phyloP scores from a whole-genome alignment of 2,113 vertebrate genomes.

The Acanthisitta chloris region DNA sequence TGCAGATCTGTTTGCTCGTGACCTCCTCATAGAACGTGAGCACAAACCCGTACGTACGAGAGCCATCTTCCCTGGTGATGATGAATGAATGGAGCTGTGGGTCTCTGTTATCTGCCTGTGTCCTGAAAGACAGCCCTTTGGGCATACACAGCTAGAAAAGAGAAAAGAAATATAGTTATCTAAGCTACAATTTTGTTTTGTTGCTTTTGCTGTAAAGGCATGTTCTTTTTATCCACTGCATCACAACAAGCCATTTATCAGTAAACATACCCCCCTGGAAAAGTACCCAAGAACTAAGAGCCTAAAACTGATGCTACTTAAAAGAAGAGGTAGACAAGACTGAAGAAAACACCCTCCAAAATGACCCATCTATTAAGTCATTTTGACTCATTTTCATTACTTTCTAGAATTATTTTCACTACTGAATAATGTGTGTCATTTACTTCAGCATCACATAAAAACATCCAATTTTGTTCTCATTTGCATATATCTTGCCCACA shows the following conservation, averaged over 20 bases:
- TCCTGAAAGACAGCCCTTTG: slow-evolving; percentile 93
- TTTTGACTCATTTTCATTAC: neutral
- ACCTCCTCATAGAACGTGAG: slow-evolving; percentile 97
- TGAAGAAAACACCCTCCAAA: neutral
- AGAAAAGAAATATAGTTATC: neutral
- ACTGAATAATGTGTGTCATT: neutral
- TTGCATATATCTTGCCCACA: neutral
- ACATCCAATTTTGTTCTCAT: neutral
- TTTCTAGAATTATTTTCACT: neutral
- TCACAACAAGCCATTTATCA: neutral
- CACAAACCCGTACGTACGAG: slow-evolving; percentile 91
- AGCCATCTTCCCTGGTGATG: slow-evolving; percentile 88
- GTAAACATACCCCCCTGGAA: neutral
- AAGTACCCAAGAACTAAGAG: neutral
- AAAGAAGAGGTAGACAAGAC: neutral
- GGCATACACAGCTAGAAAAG: slow-evolving; percentile 91
- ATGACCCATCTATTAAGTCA: neutral
- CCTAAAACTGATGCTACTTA: neutral
- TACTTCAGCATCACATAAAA: neutral
- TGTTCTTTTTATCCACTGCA: neutral
- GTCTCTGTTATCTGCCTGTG: slow-evolving; percentile 82
- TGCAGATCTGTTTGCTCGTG: slow-evolving; percentile 88
- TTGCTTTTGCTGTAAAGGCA: neutral
- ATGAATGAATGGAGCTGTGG: slow-evolving; percentile 93
- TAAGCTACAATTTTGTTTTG: neutral